Conservation (phyloP, 2,113 vertebrate genomes). For the Xiphias gladius region DNA sequence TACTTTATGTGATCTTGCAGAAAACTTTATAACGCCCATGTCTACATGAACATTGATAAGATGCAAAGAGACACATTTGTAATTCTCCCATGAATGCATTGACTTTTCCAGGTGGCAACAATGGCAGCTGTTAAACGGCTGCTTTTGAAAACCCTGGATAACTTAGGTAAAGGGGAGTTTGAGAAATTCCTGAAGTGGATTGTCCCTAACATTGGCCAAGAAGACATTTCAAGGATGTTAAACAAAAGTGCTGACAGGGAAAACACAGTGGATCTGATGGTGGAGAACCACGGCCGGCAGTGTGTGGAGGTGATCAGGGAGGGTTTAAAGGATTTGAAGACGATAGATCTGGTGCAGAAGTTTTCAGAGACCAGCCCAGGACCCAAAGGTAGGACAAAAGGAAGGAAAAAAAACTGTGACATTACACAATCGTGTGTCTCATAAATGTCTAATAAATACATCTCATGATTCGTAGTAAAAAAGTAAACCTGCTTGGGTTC, state of each 20-base stretch:
- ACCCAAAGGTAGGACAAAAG: not conserved
- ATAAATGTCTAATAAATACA: too few species aligned
- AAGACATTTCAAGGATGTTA: not conserved
- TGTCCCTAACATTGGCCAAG: too few species aligned
- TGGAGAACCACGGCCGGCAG: not conserved
- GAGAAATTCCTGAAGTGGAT: not conserved
- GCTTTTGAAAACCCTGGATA: constrained; percentile 6
- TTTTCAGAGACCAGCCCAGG: not conserved
- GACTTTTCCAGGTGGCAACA: constrained; percentile 19
- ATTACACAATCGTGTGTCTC: too few species aligned
- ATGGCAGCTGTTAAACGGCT: constrained; percentile 13
- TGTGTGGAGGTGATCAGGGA: constrained; percentile 6
- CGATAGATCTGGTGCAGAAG: not conserved
- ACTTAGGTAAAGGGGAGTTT: not conserved
- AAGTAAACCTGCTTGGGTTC: too few species aligned
- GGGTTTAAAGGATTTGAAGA: constrained; percentile 22
- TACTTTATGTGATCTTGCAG: too few species aligned
- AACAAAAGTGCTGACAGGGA: accelerated
- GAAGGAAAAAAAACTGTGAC: too few species aligned
- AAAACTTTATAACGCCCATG: too few species aligned
- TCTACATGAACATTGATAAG: not conserved
- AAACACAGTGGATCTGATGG: not conserved
- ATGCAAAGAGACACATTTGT: not conserved
- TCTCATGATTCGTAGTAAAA: too few species aligned
- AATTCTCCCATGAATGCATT: not conserved